phyloP scores from a whole-genome alignment of 2,797 vertebrate genomes.

The Bradypodion ventrale region DNA sequence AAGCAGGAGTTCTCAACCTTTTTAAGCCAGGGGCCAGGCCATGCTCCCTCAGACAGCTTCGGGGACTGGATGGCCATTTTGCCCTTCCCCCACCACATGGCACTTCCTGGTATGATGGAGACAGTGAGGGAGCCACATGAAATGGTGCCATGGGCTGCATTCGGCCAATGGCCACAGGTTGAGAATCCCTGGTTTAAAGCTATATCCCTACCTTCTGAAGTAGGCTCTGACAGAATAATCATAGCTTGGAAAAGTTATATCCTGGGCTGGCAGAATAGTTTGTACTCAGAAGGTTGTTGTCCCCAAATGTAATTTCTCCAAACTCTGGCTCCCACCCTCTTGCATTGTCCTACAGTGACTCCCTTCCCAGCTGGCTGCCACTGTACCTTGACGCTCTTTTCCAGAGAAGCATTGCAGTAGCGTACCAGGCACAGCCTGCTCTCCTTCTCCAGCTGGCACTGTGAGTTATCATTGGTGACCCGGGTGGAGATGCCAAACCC shows the following conservation, averaged over 20 bases:
- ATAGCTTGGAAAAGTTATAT: neutral
- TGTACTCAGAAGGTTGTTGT: too few species aligned
- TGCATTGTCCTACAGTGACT: too few species aligned
- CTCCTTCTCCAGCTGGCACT: slow-evolving; percentile 79
- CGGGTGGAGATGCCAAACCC: slow-evolving; percentile 81
- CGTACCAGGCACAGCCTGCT: slow-evolving; percentile 78
- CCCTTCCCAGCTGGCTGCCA: neutral
- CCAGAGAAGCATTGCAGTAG: slow-evolving; percentile 69
- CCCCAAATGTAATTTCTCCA: neutral
- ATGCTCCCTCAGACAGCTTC: too few species aligned
- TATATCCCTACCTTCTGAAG: neutral
- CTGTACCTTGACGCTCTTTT: slow-evolving; percentile 74
- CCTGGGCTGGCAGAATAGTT: neutral
- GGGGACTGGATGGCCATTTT: too few species aligned
- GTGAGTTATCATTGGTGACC: slow-evolving; percentile 79
- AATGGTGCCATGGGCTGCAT: too few species aligned
- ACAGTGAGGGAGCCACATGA: too few species aligned
- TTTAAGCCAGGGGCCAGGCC: too few species aligned
- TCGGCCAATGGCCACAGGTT: too few species aligned
- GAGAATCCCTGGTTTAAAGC: too few species aligned
- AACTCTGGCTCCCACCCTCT: neutral
- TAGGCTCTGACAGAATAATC: neutral
- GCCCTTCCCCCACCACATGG: too few species aligned
- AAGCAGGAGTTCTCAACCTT: too few species aligned
- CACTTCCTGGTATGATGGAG: too few species aligned